These are phyloP conservation scores for Hippocampus kuda DNA, from an alignment of 2,797 vertebrate species.

Conservation along the genomic window DNA sequence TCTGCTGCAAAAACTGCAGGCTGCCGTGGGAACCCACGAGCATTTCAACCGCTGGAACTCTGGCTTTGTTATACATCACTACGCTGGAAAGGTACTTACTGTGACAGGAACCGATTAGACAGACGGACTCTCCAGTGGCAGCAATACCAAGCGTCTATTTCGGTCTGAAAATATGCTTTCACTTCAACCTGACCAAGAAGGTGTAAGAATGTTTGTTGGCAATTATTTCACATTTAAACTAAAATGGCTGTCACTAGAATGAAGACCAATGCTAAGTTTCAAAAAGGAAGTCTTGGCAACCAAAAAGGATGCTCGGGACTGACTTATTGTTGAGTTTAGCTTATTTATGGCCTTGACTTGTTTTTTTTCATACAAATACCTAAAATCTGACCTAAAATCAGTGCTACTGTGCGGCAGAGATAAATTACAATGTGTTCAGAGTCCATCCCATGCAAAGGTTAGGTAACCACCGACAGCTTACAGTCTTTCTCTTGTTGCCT, in stretches of 20 bases:
- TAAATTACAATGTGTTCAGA: too few relatives aligned
- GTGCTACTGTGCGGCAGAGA: too few relatives aligned
- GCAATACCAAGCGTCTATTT: background rate
- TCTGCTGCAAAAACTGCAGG: conserved; percentile 89
- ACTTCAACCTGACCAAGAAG: background rate
- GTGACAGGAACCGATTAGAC: background rate
- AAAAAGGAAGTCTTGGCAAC: background rate
- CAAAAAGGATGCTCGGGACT: too few relatives aligned
- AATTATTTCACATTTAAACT: too few relatives aligned
- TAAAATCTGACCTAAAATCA: too few relatives aligned
- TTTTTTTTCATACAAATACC: too few relatives aligned
- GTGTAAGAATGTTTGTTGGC: too few relatives aligned
- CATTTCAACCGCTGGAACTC: conserved; percentile 95
- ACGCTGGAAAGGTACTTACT: conserved; percentile 81
- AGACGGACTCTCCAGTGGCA: background rate
- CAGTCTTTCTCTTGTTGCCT: background rate
- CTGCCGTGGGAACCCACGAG: conserved; percentile 81
- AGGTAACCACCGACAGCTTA: background rate
- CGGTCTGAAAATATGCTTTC: background rate
- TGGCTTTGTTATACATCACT: conserved; percentile 91
- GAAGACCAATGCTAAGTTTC: background rate
- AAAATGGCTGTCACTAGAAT: too few relatives aligned
- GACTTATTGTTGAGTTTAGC: too few relatives aligned
- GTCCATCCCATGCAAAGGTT: too few relatives aligned
- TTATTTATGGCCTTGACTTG: too few relatives aligned